These are phyloP conservation scores for Neelides folsomi DNA, from an alignment of 2,888 invertebrate genomes.

Conservation along the genomic window DNA sequence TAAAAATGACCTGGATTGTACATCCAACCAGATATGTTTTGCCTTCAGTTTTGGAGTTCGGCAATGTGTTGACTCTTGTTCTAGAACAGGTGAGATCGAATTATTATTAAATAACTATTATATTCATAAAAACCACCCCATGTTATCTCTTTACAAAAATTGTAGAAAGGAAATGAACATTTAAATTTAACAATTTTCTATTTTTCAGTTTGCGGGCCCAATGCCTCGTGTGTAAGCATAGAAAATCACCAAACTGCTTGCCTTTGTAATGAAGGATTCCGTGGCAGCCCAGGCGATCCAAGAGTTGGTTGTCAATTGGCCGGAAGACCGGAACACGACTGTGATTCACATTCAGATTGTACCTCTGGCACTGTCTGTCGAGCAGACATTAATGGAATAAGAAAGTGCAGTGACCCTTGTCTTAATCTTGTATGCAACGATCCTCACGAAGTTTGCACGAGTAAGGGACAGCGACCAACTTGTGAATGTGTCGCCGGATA, in stretches of 20 bases:
- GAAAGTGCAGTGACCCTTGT: conserved; percentile 64
- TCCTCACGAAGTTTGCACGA: conserved; percentile 63
- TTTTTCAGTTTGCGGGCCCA: conserved; percentile 61
- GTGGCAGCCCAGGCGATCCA: conserved; percentile 69
- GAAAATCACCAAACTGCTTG: conserved; percentile 74
- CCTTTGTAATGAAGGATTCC: conserved; percentile 67
- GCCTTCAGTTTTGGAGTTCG: conserved; percentile 62
- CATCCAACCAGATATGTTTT: conserved; percentile 73
- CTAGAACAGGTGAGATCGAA: conserved; percentile 47
- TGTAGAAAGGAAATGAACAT: too few relatives aligned
- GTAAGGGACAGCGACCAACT: conserved; percentile 54
- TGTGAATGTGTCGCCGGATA: conserved; percentile 67
- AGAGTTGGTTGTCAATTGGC: conserved; percentile 61
- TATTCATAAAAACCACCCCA: too few relatives aligned
- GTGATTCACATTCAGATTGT: conserved; percentile 58
- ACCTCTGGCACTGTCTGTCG: conserved; percentile 55
- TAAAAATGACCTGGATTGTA: conserved; percentile 65
- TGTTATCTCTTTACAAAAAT: too few relatives aligned
- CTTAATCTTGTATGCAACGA: conserved; percentile 61
- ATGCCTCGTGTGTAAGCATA: conserved; percentile 63
- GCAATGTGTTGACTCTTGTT: conserved; percentile 75
- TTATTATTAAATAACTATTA: too few relatives aligned
- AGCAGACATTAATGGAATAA: conserved; percentile 48
- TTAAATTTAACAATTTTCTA: too few relatives aligned
- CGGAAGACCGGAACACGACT: conserved; percentile 47